phyloP scores from a whole-genome alignment of 2,888 invertebrate species.

The Xiphydria camelus region DNA sequence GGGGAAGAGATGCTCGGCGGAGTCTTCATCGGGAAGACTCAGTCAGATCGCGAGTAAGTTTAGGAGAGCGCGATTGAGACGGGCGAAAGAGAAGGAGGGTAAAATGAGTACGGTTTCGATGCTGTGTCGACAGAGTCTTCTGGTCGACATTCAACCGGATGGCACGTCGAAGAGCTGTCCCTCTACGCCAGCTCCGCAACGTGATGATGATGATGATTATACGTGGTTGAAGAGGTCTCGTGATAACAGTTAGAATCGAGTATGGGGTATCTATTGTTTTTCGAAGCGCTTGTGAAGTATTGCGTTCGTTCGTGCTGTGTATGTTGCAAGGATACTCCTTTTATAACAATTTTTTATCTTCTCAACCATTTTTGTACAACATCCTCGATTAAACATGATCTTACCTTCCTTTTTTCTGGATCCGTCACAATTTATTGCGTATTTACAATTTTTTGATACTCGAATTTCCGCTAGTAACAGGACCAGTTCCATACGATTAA shows the following conservation, averaged over 20 bases:
- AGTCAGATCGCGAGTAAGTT: conserved; percentile 64
- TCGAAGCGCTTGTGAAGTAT: no score
- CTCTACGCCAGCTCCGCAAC: conserved; percentile 23
- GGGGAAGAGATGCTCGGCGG: conserved; percentile 29
- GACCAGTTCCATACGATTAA: no score
- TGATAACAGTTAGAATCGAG: conserved; percentile 14
- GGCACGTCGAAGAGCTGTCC: conserved; percentile 29
- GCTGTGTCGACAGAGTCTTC: conserved; percentile 75
- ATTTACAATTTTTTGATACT: no score
- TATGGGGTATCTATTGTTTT: no score
- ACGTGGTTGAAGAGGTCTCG: conserved; percentile 17
- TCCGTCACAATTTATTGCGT: no score
- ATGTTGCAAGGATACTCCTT: no score
- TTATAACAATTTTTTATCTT: no score
- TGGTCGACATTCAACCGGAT: conserved; percentile 63
- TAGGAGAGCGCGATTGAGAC: conserved; percentile 62
- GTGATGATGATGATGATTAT: conserved; percentile 18
- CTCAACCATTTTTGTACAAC: no score
- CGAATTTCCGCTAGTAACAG: no score
- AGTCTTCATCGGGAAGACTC: conserved; percentile 32
- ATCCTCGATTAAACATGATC: no score
- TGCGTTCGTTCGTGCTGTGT: no score
- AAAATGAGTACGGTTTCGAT: conserved; percentile 68
- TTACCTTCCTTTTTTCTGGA: no score
- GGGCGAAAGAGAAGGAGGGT: conserved; percentile 48